phyloP scores from a whole-genome alignment of 2,797 vertebrate genomes.

The Lacerta viridis region DNA sequence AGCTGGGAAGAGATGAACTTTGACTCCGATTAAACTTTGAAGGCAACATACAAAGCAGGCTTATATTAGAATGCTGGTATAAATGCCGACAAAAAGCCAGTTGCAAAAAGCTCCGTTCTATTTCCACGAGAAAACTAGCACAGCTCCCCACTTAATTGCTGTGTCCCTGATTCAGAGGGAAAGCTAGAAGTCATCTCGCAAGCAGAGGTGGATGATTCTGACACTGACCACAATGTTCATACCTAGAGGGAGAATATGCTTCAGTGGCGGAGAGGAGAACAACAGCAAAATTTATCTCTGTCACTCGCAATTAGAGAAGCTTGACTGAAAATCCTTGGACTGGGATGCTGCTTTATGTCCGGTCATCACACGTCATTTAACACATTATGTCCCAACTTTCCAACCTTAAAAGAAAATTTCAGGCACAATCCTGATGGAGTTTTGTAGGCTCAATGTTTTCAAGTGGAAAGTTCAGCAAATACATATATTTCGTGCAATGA shows the following conservation, averaged over 20 bases:
- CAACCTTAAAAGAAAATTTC: slow-evolving; percentile 1
- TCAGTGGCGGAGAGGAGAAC: slow-evolving; percentile 56
- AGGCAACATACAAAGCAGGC: not conserved
- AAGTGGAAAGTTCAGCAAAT: not conserved
- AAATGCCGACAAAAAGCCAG: not conserved
- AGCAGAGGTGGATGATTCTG: slow-evolving; percentile 37
- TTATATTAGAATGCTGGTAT: too few relatives aligned
- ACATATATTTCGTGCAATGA: not conserved
- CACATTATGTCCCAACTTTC: slow-evolving; percentile 14
- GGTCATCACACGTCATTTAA: slow-evolving; percentile 30
- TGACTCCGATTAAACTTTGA: not conserved
- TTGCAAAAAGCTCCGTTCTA: not conserved
- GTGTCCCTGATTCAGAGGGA: not conserved
- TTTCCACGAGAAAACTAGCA: not conserved
- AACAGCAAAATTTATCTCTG: slow-evolving; percentile 52
- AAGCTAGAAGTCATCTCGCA: not conserved
- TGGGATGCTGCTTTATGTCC: slow-evolving; percentile 82
- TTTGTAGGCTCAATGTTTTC: not conserved
- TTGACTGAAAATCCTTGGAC: slow-evolving; percentile 77
- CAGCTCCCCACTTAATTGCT: not conserved
- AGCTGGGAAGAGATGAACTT: not conserved
- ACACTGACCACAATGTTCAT: slow-evolving; percentile 55
- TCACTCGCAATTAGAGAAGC: slow-evolving; percentile 84
- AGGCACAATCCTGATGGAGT: not conserved
- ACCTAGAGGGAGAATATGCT: slow-evolving; percentile 58